Evolutionary conservation across 2,888 invertebrate genomes (phyloP).

Genomic region (Habrosyne pyritoides): DNA sequence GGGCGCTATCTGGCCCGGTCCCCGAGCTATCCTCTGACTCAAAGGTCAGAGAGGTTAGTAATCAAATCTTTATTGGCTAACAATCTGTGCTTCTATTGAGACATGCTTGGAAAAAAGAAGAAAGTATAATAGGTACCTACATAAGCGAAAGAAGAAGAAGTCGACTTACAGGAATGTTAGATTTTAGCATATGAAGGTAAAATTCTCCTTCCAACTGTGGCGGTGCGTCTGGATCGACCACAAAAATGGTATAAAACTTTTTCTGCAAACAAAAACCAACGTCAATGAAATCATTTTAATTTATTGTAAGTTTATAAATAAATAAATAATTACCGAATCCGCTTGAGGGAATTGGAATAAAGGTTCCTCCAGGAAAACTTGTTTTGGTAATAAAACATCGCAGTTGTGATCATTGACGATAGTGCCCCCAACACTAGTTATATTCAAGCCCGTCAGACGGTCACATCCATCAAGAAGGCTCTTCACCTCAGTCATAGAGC

Average conservation of each 20-base stretch:
- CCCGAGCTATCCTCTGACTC: too few relatives aligned
- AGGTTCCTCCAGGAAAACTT: constrained; percentile 75
- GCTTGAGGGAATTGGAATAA: constrained; percentile 65
- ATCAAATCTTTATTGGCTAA: too few relatives aligned
- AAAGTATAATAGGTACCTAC: too few relatives aligned
- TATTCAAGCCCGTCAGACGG: constrained; percentile 62
- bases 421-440: constrained; percentile 72
- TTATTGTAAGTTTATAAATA: neutral
- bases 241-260: constrained; percentile 75
- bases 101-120: too few relatives aligned
- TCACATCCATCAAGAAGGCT: constrained; percentile 73
- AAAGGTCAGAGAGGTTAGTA: too few relatives aligned
- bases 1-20: too few relatives aligned
- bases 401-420: constrained; percentile 77
- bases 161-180: constrained; percentile 75
- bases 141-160: too few relatives aligned
- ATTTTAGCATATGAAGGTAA: constrained; percentile 77
- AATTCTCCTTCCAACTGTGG: constrained; percentile 73
- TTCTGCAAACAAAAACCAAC: constrained; percentile 57
- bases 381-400: constrained; percentile 72
- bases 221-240: constrained; percentile 78
- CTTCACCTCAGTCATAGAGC: constrained; percentile 61
- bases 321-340: constrained; percentile 54
- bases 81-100: too few relatives aligned
- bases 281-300: neutral